Conservation (phyloP, 2,888 invertebrate species). For the Nephrotoma flavescens region DNA sequence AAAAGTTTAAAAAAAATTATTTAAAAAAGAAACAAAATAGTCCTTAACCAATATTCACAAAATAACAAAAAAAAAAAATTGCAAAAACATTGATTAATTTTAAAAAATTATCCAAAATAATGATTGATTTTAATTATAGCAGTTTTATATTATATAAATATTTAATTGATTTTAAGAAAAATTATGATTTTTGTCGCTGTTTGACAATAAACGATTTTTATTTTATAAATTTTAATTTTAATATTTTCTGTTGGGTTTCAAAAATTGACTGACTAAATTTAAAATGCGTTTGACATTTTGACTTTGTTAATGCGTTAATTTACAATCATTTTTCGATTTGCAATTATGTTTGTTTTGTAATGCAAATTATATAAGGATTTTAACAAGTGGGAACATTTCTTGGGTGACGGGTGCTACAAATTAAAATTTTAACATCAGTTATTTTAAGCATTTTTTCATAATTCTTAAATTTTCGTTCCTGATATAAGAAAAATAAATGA, state of each 20-base stretch:
- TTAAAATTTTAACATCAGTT: no score
- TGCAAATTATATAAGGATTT: neutral
- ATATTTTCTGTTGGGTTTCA: neutral
- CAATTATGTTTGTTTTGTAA: neutral
- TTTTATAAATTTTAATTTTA: neutral
- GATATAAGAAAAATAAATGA: no score
- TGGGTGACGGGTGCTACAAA: no score
- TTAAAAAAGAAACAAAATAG: neutral
- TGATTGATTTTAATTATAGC: neutral
- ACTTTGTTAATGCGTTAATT: neutral
- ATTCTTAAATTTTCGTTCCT: no score
- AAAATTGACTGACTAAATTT: neutral
- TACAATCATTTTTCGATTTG: neutral
- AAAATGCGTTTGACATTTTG: neutral
- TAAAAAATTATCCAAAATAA: neutral
- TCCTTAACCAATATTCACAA: neutral
- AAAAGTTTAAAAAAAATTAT: neutral
- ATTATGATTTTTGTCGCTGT: neutral
- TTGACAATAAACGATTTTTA: neutral
- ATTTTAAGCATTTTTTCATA: no score
- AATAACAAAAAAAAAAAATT: neutral
- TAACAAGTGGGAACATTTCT: neutral
- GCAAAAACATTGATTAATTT: neutral
- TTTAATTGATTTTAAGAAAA: neutral
- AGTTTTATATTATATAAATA: neutral